These are phyloP conservation scores for Chelmon rostratus DNA, from an alignment of 2,797 vertebrate genomes.

Conservation along the genomic window DNA sequence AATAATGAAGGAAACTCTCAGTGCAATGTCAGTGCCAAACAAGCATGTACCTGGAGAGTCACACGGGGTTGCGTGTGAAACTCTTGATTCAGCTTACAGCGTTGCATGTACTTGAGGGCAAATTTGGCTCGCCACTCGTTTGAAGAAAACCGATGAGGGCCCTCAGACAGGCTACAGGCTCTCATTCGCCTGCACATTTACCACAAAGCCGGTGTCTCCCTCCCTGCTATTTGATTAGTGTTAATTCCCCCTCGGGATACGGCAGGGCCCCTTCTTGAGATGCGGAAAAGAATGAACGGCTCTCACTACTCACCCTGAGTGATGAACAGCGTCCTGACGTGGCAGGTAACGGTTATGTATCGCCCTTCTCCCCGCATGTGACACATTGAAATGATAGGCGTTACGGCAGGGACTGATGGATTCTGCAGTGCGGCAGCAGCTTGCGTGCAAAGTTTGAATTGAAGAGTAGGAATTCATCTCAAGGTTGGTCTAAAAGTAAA, in stretches of 20 bases:
- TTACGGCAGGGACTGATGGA: conserved; percentile 67
- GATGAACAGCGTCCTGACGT: conserved; percentile 74
- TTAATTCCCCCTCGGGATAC: conserved; percentile 43
- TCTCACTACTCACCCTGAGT: conserved; percentile 66
- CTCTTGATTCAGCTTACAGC: conserved; percentile 22
- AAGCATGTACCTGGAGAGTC: conserved; percentile 43
- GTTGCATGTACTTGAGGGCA: neutral
- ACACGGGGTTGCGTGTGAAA: conserved; percentile 28
- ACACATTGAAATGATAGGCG: conserved; percentile 78
- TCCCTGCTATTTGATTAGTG: conserved; percentile 55
- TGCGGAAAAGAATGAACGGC: conserved; percentile 48
- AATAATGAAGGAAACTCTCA: conserved; percentile 26
- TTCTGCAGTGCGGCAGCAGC: conserved; percentile 52
- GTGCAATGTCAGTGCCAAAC: conserved; percentile 29
- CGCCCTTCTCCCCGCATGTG: conserved; percentile 62
- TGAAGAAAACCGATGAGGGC: conserved; percentile 47
- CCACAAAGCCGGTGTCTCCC: conserved; percentile 41
- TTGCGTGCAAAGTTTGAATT: conserved; percentile 60
- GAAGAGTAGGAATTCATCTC: conserved; percentile 66
- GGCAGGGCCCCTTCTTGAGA: conserved; percentile 21
- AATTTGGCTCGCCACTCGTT: conserved; percentile 50
- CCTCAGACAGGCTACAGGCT: conserved; percentile 43
- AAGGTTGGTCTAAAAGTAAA: conserved; percentile 76
- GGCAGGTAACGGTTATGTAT: conserved; percentile 78
- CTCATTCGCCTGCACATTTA: conserved; percentile 50